Evolutionary conservation across 2,797 vertebrate species (phyloP).

Genomic region (Sebastes matsubarae): DNA sequence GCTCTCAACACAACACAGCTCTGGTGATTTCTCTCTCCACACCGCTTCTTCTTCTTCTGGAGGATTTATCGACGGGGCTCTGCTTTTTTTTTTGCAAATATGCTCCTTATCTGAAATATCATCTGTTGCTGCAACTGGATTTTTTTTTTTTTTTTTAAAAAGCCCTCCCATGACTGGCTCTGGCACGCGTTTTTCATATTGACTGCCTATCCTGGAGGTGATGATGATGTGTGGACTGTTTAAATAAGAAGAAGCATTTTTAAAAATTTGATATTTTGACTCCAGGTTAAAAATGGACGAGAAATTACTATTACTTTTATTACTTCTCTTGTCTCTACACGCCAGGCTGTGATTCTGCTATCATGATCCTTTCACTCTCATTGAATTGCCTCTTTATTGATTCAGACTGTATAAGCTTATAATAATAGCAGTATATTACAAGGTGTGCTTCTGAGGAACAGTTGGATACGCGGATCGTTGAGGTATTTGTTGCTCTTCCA

Average conservation of each 20-base stretch:
- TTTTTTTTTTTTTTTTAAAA: background rate
- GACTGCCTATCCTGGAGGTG: conserved; percentile 43
- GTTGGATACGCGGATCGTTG: conserved; percentile 48
- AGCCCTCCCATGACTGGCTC: conserved; percentile 49
- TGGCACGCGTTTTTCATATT: conserved; percentile 51
- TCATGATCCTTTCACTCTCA: conserved; percentile 67
- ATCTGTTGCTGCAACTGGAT: conserved; percentile 86
- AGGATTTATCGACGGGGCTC: conserved; percentile 74
- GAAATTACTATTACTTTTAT: conserved; percentile 79
- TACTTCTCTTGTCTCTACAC: conserved; percentile 82
- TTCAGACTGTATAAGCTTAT: conserved; percentile 57
- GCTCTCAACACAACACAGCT: conserved; percentile 58
- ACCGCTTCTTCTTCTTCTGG: conserved; percentile 55
- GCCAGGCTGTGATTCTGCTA: conserved; percentile 74
- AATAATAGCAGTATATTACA: conserved; percentile 49
- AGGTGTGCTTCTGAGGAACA: conserved; percentile 54
- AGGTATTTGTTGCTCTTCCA: conserved; percentile 43
- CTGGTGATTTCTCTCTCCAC: conserved; percentile 48
- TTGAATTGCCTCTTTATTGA: conserved; percentile 68
- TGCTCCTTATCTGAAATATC: conserved; percentile 78
- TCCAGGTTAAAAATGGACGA: conserved; percentile 78
- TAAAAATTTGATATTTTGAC: conserved; percentile 31
- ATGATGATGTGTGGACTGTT: conserved; percentile 34
- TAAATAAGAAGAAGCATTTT: conserved; percentile 34
- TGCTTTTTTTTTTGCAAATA: conserved; percentile 40